Base-by-base conservation (phyloP, 1,140 invertebrate genomes). In the Drosophila kepulauana region DNA sequence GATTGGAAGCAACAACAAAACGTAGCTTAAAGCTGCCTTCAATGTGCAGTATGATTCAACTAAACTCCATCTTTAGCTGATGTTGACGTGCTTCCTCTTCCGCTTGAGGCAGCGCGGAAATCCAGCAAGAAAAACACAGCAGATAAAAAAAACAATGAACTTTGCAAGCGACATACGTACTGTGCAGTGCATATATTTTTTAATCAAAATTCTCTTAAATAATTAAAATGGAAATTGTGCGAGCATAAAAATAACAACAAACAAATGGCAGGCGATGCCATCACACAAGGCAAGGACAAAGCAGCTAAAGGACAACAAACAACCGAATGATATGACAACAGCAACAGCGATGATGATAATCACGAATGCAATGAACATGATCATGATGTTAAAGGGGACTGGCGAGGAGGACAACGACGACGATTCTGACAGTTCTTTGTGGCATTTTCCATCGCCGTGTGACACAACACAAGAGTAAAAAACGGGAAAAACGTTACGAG, bases 171-270 rank as follows among this genome's bases (percentile, higher is more conserved):
- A 28, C n/a, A 52, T 30, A 52, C 13, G 57, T 13, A 30, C 13
- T 54, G 59, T 61, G 30, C 33, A 46, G 11, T 49, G 13, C n/a
- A 66, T 77, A 76, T 87, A 82, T 87, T 85, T 91, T 91, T 91
- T 91, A 91, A 91, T 91, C 87, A 91, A 91, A 91, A 91, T 91
- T 91, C 82, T 91, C 87, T 91, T 91, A 91, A 91, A 91, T 91
- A 91, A 91, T 91, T 91, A 91, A 91, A 91, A 91, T 91, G 87
- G 82, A 91, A 91, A 91, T 91, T 91, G 88, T 84, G 88, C 68
- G 87, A 78, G 78, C 78, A 82, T 78, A 86, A 86, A 91, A 81
- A 91, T 63, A 90, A 79, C 80, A 91, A 84, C 79, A 82, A 78
- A 79, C 62, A 75, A 72, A 67, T 67, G 62, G 43, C 69, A 81